Base-by-base conservation (phyloP, 2,888 invertebrate species). In the Pristionchus fissidentatus region DNA sequence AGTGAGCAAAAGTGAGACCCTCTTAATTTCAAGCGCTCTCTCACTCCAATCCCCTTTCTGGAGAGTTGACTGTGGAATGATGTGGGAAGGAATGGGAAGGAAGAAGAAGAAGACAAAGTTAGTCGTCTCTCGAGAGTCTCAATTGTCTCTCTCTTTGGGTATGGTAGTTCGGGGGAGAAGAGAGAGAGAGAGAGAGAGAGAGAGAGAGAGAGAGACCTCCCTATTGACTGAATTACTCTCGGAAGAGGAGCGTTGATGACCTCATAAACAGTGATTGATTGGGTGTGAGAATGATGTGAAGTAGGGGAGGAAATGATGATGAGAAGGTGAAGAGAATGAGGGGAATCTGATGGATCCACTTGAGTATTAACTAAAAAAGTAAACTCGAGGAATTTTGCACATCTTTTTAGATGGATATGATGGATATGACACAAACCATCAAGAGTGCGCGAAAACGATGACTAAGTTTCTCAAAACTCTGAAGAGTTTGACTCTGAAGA, bases 231-330 rank as follows among this genome's bases (percentile, higher is more conserved):
- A 66, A 66, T 66, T 0, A 70, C 26, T 70, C 70, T 43, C 66
- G 66, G 35, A 62, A 38, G 66, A n/a, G 38, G 70, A 43, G 41
- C n/a, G 66, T 70, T 70, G 41, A 70, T 70, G 70, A 70, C 70
- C 70, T 41, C 70, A 70, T 70, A 41, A 70, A 43, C 70, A 70
- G n/a, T 70, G 70, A 70, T 70, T 38, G 26, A 70, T 70, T 70
- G 70, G 43, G 70, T 41, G 41, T 13, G 41, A 29, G 70, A 32
- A 43, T 22, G 43, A 41, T 70, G 70, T 22, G 70, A 70, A 70
- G 38, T 70, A 13, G 41, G 22, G 60, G 5, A n/a, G n/a, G n/a
- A n/a, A 15, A 70, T 41, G 43, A 70, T 70, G 70, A 41, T n/a
- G 43, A 1, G 32, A 60, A 32, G 60, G 32, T 32, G 32, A 60